Percentiles rank a stretch among this genome's conserved stretches.
Conservation (phyloP, 2,113 vertebrate genomes). For the Prietella phreatophila region DNA sequence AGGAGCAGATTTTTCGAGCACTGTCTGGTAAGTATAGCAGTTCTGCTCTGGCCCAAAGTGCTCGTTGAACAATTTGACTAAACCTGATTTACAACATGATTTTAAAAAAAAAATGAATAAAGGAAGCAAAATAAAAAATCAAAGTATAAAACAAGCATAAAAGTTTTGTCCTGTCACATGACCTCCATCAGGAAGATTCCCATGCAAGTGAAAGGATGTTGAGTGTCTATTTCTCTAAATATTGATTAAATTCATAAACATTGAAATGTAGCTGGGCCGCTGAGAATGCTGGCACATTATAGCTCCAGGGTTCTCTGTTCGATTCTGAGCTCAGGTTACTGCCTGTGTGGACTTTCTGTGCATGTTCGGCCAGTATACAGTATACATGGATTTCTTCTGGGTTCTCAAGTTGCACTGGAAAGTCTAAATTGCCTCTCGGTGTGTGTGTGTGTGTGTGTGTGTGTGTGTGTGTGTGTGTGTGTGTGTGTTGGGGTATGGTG, state of each 20-base stretch:
- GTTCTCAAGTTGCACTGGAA: background rate
- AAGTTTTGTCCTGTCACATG: background rate
- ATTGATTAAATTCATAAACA: background rate
- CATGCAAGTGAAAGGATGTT: background rate
- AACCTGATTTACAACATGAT: background rate
- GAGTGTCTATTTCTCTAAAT: background rate
- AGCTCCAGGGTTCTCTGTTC: no score
- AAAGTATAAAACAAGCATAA: background rate
- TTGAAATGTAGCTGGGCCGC: background rate
- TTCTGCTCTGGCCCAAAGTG: background rate
- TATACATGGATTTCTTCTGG: background rate
- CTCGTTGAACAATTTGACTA: background rate
- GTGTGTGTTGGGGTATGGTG: no score
- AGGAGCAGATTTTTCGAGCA: slow-evolving; percentile 76
- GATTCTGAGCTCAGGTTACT: background rate
- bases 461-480: background rate
- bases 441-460: background rate
- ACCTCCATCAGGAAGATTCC: background rate
- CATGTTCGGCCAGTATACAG: background rate
- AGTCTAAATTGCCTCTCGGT: background rate
- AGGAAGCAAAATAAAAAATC: background rate
- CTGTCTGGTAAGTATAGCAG: slow-evolving; percentile 70
- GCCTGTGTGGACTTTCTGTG: background rate
- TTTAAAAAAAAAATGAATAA: background rate
- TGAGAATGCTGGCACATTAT: background rate